Conservation (phyloP, 2,113 vertebrate species). For the Lanius ludovicianus region DNA sequence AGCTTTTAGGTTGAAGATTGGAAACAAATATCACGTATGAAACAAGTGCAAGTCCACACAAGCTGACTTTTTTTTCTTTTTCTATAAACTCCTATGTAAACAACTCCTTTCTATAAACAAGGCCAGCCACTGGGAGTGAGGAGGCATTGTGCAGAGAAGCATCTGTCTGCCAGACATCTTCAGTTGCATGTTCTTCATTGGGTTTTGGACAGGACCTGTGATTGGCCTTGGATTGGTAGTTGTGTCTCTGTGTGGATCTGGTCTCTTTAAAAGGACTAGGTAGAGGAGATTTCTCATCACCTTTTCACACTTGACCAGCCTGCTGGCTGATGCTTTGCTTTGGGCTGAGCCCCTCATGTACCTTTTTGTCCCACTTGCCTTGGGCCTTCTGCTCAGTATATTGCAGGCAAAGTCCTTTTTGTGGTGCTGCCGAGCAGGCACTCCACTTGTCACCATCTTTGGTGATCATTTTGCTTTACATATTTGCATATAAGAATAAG, state of each 20-base stretch:
- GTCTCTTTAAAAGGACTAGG: background rate
- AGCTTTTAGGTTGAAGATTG: background rate
- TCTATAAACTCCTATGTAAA: background rate
- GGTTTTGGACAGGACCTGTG: background rate
- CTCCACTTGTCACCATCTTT: accelerated
- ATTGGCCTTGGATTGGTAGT: background rate
- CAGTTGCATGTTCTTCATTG: background rate
- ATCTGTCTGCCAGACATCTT: background rate
- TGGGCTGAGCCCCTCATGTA: background rate
- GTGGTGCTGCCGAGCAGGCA: too few relatives aligned
- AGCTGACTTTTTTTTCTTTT: background rate
- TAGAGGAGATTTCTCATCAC: background rate
- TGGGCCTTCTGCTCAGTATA: background rate
- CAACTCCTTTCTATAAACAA: background rate
- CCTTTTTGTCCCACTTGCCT: background rate
- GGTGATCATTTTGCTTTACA: background rate
- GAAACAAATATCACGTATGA: background rate
- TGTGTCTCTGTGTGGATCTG: background rate
- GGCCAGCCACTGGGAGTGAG: background rate
- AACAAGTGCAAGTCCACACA: background rate
- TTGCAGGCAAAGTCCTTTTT: background rate
- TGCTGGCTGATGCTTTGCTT: background rate
- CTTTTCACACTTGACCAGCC: background rate
- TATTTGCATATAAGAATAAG: background rate
- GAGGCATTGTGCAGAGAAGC: background rate